phyloP scores from a whole-genome alignment of 2,113 vertebrate species.

The Myrmophylax atrothorax region DNA sequence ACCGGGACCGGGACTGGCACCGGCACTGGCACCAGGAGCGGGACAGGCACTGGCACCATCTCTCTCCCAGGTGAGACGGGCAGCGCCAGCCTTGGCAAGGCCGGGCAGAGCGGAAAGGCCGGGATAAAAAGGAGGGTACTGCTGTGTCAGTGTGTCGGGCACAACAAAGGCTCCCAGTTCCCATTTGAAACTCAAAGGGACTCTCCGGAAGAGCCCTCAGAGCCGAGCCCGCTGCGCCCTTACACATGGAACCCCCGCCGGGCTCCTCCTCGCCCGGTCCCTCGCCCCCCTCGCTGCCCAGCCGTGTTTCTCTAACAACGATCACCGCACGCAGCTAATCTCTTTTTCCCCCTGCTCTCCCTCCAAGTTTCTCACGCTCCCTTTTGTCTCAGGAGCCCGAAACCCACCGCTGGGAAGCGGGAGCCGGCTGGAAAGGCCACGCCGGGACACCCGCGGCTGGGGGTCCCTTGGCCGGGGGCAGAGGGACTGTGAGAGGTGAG shows the following conservation, averaged over 20 bases:
- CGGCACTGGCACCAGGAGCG: not conserved
- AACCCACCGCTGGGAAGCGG: not conserved
- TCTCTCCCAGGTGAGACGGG: not conserved
- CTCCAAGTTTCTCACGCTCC: slow-evolving; percentile 25
- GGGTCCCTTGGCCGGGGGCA: not conserved
- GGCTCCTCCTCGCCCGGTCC: not conserved
- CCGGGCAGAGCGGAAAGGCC: not conserved
- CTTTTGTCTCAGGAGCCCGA: not conserved
- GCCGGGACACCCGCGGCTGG: not conserved
- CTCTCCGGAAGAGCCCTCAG: not conserved
- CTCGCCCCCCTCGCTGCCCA: not conserved
- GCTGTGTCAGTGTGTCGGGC: slow-evolving; percentile 1
- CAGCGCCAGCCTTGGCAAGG: not conserved
- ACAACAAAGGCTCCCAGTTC: slow-evolving; percentile 2
- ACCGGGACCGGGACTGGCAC: no score
- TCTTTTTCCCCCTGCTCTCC: not conserved
- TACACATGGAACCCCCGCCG: slow-evolving; percentile 18
- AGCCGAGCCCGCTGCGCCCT: not conserved
- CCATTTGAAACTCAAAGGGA: slow-evolving; percentile 54
- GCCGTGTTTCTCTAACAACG: not conserved
- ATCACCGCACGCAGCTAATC: not conserved
- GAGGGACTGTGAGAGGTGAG: not conserved
- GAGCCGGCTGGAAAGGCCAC: not conserved
- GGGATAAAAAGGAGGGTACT: not conserved
- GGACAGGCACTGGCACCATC: not conserved